Evolutionary conservation across 2,888 invertebrate genomes (phyloP).

Genomic region (Caenorhabditis imperialis): DNA sequence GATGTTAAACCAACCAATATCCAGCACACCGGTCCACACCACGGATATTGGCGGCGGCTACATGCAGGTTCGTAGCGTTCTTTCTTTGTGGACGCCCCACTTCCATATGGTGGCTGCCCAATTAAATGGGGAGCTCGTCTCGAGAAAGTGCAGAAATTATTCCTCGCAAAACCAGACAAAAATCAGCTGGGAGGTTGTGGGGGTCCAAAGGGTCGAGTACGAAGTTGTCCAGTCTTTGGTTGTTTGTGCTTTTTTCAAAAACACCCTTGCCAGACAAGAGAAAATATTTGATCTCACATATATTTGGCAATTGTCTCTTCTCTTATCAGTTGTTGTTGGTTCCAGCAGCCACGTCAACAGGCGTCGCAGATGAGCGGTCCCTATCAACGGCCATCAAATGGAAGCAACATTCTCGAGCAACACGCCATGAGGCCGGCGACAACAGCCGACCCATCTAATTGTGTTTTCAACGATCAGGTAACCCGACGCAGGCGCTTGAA

Average conservation of each 20-base stretch:
- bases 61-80: conserved; percentile 18
- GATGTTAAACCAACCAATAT: conserved; percentile 43
- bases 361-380: conserved; percentile 49
- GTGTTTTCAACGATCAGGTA: conserved; percentile 54
- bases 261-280: conserved; percentile 16
- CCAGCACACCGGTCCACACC: conserved; percentile 9
- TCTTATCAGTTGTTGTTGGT: conserved; percentile 40
- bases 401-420: conserved; percentile 50
- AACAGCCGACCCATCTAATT: conserved; percentile 52
- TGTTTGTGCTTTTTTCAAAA: too few relatives aligned
- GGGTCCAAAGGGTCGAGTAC: conserved; percentile 8
- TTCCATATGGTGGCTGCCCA: conserved; percentile 41
- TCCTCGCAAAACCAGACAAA: conserved; percentile 13
- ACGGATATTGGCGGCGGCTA: conserved; percentile 21
- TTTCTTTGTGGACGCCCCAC: neutral
- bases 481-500: conserved; percentile 37
- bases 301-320: conserved; percentile 35
- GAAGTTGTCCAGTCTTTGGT: neutral
- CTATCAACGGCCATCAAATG: conserved; percentile 51
- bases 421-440: conserved; percentile 47
- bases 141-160: conserved; percentile 41
- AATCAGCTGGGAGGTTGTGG: conserved; percentile 15
- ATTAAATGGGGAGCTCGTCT: conserved; percentile 22
- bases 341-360: conserved; percentile 47
- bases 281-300: conserved; percentile 23